Evolutionary conservation across 2,113 vertebrate genomes (phyloP).

Genomic region (Embiotoca jacksoni): DNA sequence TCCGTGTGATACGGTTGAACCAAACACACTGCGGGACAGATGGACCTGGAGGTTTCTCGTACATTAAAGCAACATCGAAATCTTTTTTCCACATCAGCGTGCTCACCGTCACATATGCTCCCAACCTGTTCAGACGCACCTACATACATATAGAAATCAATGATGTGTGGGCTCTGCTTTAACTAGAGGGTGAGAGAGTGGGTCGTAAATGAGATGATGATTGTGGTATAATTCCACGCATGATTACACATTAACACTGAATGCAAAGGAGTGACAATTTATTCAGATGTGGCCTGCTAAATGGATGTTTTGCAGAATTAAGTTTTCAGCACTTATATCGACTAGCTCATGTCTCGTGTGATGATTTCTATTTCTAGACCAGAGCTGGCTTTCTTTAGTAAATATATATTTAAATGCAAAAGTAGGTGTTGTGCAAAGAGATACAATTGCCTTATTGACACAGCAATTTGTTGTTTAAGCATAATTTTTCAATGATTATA

Average conservation of each 20-base stretch:
- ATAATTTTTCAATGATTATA: not conserved
- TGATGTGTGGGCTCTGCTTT: not conserved
- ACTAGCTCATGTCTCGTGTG: too few relatives aligned
- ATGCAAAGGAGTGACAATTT: not conserved
- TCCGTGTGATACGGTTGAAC: slow-evolving; percentile 16
- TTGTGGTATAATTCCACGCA: slow-evolving; percentile 7
- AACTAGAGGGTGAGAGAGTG: not conserved
- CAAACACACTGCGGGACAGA: slow-evolving; percentile 25
- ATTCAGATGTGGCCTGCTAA: not conserved
- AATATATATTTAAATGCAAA: too few relatives aligned
- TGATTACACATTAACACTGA: slow-evolving; percentile 30
- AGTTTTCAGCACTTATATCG: not conserved
- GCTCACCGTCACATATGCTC: slow-evolving; percentile 12
- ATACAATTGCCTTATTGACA: too few relatives aligned
- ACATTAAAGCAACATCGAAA: slow-evolving; percentile 6
- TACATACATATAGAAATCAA: slow-evolving; percentile 2
- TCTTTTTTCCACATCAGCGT: not conserved
- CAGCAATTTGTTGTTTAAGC: not conserved
- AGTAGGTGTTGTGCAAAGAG: too few relatives aligned
- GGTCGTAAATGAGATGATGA: slow-evolving; percentile 30
- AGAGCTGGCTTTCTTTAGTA: too few relatives aligned
- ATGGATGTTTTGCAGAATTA: not conserved
- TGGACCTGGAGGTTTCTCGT: slow-evolving; percentile 1
- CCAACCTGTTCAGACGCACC: slow-evolving; percentile 10
- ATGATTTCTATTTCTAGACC: too few relatives aligned